Base-by-base conservation (phyloP, 2,113 vertebrate genomes). In the Rhinolophus sinicus region DNA sequence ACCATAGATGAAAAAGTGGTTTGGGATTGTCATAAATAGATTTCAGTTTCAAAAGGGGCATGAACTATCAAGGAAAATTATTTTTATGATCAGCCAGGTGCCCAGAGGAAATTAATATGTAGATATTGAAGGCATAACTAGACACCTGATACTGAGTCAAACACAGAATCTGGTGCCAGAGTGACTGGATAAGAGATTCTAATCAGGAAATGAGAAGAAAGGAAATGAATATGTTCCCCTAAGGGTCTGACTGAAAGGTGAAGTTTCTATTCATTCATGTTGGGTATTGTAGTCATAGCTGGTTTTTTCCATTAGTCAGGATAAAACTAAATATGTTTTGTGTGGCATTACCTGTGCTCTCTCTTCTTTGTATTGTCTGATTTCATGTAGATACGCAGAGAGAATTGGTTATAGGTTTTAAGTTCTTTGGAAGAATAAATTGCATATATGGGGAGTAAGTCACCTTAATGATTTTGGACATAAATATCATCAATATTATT, bases 91-190 rank as follows among this genome's bases (percentile, higher is more conserved):
- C 90, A 97, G 72, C 60, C 86, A 96, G 87, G 84, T 97, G 96
- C 96, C 97, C 96, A 96, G 67, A 98, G 97, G 97, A 98, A 98
- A 98, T 97, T 94, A 98, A 97, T 96, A 96, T 97, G 97, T 96
- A 98, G 94, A 97, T 98, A 90, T 73, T 75, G 84, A 93, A 95
- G 95, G 33, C 38, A 76, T 73, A 96, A 76, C 85, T 69, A 62
- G 76, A 64, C 91, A 84, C 58, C 60, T 73, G 93, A 93, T 96
- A 87, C 93, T 75, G 65, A 97, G 60, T 82, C 44, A 76, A 62
- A 65, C 65, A 38, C 4, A 58, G 64, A 93, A 88, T 77, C 78
- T 75, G 33, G 75, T 95, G 73, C 75, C 70, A 89, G 75, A 77
- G 38, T 89, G 75, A 84, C 70, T 92, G 87, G 76, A 56, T 77